Evolutionary conservation across 2,113 vertebrate species (phyloP).

Genomic region (Aviceda subcristata): DNA sequence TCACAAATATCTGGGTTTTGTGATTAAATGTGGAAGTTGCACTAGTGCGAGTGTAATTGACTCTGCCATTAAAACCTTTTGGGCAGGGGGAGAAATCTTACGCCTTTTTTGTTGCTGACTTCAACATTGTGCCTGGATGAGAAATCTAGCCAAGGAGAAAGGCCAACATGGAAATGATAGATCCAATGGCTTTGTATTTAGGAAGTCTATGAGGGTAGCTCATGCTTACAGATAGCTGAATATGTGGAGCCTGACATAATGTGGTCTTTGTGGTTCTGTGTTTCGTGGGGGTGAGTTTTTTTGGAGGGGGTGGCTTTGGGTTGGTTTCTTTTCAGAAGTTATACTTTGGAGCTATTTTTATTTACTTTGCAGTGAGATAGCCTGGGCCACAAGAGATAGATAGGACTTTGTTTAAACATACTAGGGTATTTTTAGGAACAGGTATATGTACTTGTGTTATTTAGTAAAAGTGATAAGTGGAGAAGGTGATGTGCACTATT

Average conservation of each 20-base stretch:
- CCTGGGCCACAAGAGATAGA: not conserved
- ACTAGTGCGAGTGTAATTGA: not conserved
- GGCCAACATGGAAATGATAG: not conserved
- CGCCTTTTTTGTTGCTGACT: not conserved
- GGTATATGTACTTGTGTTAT: not conserved
- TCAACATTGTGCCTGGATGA: not conserved
- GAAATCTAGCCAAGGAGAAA: not conserved
- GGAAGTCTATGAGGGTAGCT: not conserved
- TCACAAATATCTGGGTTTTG: fast-evolving
- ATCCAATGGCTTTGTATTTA: not conserved
- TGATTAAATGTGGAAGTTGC: not conserved
- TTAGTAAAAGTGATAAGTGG: not conserved
- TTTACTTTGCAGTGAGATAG: not conserved
- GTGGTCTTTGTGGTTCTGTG: not conserved
- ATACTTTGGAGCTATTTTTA: not conserved
- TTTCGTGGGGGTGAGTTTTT: not conserved
- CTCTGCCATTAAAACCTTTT: not conserved
- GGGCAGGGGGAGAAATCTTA: fast-evolving
- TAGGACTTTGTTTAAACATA: not conserved
- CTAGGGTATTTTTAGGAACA: not conserved
- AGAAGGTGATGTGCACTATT: not conserved
- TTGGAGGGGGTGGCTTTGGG: not conserved
- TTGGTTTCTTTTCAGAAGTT: not conserved
- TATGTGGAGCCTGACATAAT: not conserved
- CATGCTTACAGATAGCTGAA: not conserved